Evolutionary conservation across 1,140 invertebrate species (phyloP), one percentile per base, ranked within the genome.

Genomic region (Maconellicoccus hirsutus): DNA sequence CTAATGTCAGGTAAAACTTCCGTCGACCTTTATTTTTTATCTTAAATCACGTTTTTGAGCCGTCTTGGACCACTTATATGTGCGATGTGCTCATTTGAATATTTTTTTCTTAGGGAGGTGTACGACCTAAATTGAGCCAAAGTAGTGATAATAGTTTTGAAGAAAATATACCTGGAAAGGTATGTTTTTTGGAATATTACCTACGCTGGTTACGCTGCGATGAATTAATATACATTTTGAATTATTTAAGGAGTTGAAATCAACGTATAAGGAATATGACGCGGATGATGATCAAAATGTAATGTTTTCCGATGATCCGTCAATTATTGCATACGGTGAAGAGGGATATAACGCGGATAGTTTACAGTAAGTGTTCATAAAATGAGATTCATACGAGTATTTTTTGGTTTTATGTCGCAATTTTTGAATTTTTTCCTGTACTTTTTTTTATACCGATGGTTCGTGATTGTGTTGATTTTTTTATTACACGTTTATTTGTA

Each of bases 121-220:
- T 66, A 16, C 10, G 61, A 10, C 61, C 61, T 4, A 66, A 66
- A 25, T 66, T 26, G 4, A 8, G 61, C 4, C 61, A 66, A 66
- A 66, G 61, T 25, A 66, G 61, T 66, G 61, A 66, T 2, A 66
- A 66, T 16, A 66, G 61, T 25, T 66, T 66, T 16, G 61, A 66
- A 26, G 61, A 66, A 66, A 52, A 52, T 52, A 16, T 52, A 3
- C 61, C 61, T 66, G 22, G 61, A 25, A 66, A 66, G 61, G 61
- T 66, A 61, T 61, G 4, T 61, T 10, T 16, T 61, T n/a, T n/a
- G n/a, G n/a, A n/a, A n/a, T n/a, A n/a, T n/a, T n/a, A n/a, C n/a
- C n/a, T n/a, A n/a, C n/a, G n/a, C n/a, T n/a, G n/a, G n/a, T n/a
- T n/a, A n/a, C n/a, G n/a, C n/a, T n/a, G n/a, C n/a, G 33, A 38